A percentile compares a stretch with the other conserved stretches of the same genome.
Conservation (phyloP, 2,888 invertebrate genomes). For the Beris chalybata region DNA sequence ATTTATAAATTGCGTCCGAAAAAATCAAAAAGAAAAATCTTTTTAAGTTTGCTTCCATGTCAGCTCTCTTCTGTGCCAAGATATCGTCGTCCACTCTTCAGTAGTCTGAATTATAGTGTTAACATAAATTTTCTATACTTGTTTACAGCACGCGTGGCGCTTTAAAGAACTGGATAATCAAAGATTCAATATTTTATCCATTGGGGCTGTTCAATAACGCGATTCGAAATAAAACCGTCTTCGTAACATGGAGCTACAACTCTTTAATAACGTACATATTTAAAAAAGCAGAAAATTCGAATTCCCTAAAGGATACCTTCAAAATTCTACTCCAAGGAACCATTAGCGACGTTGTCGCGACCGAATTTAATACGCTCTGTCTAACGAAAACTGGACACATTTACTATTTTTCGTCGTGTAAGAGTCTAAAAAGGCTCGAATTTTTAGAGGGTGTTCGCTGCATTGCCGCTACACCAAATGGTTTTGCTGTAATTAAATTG, state of each 20-base stretch:
- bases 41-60: no score
- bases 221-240: constrained; percentile 48
- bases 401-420: constrained; percentile 51
- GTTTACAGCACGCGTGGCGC: constrained; percentile 13
- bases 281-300: constrained; percentile 43
- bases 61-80: no score
- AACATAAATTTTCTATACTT: no score
- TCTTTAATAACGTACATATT: constrained; percentile 52
- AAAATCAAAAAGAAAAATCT: no score
- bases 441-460: constrained; percentile 49
- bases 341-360: constrained; percentile 46
- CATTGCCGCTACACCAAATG: constrained; percentile 42
- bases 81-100: no score
- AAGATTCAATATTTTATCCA: constrained; percentile 50
- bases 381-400: constrained; percentile 49
- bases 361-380: constrained; percentile 51
- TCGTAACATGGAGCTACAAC: constrained; percentile 52
- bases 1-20: no score
- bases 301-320: constrained; percentile 40
- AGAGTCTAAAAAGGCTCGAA: constrained; percentile 47
- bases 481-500: constrained; percentile 50
- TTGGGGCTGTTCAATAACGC: constrained; percentile 49
- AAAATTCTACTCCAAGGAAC: constrained; percentile 39
- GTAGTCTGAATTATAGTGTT: no score
- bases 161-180: constrained; percentile 47